A percentile compares a stretch with the other conserved stretches of the same genome.
Conservation (phyloP, 2,888 invertebrate species). For the Tipula confusa region DNA sequence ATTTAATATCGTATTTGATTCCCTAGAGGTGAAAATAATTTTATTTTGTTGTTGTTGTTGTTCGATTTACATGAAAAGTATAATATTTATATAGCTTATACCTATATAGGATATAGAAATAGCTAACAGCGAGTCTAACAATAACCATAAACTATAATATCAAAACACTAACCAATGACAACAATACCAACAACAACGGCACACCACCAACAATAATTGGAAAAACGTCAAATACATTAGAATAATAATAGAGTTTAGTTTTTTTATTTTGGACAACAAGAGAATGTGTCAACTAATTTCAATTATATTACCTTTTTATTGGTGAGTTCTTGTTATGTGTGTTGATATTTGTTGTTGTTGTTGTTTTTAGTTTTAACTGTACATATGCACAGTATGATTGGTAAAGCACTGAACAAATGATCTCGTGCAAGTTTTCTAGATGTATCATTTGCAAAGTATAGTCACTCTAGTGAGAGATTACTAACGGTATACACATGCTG, state of each 20-base stretch:
- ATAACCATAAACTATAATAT: constrained; percentile 20
- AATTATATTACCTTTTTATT: not conserved
- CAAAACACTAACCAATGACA: not conserved
- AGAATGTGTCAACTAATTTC: constrained; percentile 25
- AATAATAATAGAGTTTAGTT: not conserved
- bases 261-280: constrained; percentile 4
- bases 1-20: not conserved
- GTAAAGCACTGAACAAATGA: too few relatives aligned
- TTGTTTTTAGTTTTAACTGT: not conserved
- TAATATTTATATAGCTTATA: not conserved
- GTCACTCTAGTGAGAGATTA: too few relatives aligned
- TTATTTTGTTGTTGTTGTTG: not conserved
- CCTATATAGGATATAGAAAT: too few relatives aligned
- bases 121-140: not conserved
- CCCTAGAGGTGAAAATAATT: not conserved
- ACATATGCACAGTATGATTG: not conserved
- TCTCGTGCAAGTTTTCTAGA: too few relatives aligned
- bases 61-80: not conserved
- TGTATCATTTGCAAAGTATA: too few relatives aligned
- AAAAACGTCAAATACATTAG: constrained; percentile 25
- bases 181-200: not conserved
- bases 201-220: not conserved
- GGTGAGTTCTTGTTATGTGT: not conserved
- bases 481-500: too few relatives aligned
- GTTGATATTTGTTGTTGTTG: not conserved